Base-by-base conservation (phyloP, 1,140 invertebrate species). In the Polypedilum pembai region DNA sequence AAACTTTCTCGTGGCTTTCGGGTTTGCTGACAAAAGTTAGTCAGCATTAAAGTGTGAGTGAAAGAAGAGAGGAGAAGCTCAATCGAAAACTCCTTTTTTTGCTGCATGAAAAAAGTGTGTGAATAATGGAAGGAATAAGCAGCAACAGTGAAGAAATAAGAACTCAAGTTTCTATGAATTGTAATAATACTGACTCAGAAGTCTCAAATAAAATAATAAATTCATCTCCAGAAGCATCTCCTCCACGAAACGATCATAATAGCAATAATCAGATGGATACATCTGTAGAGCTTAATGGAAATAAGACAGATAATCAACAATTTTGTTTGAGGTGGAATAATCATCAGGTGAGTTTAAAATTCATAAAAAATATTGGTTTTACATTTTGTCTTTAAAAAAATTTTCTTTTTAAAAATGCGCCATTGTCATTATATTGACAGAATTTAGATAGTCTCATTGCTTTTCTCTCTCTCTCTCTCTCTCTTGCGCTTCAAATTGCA, bases 261-360 rank as follows among this genome's bases (percentile, higher is more conserved):
- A n/a, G n/a, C n/a, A n/a, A 69, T n/a, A 56, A 56, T 69, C 65
- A 69, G 18, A 69, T 69, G 65, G 65, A 69, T 21, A 66, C 65
- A 18, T 7, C 65, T 2, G 65, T 69, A 18, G 65, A 69, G 10
- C 18, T 69, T 10, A 69, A 85, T 84, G 83, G 84, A 86, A 79
- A 83, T 84, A 73, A 85, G 85, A 69, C n/a, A 78, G 82, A 85
- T 77, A 85, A 89, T 78, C 88, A 89, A 82, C 90, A 92, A 81
- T 92, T 92, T 82, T 92, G 90, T 80, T 84, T 92, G 76, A 85
- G 90, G 81, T 92, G 91, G 91, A 90, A 92, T 82, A 91, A 92
- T 83, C 91, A 91, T 82, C 90, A 91, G 85, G 86, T 87, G 83
- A 83, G 82, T 83, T 41, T 69, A 10, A 20, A 69, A 18, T 69